Evolutionary conservation across 2,113 vertebrate species (phyloP).

Genomic region (Eudyptes chrysolophus): DNA sequence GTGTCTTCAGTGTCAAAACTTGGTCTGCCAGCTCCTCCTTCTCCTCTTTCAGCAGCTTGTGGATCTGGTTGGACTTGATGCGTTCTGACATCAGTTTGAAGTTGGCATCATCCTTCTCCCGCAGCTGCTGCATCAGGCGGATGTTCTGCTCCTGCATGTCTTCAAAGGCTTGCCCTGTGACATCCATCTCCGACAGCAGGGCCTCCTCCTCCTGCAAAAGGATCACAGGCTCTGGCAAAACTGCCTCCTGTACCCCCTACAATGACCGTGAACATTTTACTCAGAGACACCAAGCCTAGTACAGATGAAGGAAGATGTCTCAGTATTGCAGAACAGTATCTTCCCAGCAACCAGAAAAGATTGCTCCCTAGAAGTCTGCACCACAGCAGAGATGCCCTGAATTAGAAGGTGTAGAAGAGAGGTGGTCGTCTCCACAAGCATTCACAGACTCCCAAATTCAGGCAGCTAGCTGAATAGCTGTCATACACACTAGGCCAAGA

Average conservation of each 20-base stretch:
- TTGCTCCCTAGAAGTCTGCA: neutral
- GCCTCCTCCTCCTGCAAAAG: constrained; percentile 90
- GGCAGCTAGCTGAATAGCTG: neutral
- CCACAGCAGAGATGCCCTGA: neutral
- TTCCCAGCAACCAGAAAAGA: neutral
- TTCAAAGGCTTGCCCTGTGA: constrained; percentile 97
- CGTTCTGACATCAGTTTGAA: constrained; percentile 98
- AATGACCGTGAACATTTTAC: neutral
- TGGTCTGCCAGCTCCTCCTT: constrained; percentile 97
- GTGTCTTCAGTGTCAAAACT: constrained; percentile 92
- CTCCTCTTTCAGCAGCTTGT: constrained; percentile 96
- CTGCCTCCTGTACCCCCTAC: neutral
- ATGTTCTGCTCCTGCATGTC: constrained; percentile 99
- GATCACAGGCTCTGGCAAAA: neutral
- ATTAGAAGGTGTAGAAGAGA: neutral
- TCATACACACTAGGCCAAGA: neutral
- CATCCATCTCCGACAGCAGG: constrained; percentile 96
- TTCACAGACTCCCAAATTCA: neutral
- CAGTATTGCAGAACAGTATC: neutral
- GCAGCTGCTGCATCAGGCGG: constrained; percentile 94
- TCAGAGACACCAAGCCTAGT: neutral
- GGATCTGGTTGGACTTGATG: constrained; percentile 98
- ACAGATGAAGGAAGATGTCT: neutral
- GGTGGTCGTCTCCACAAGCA: neutral
- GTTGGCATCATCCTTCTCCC: constrained; percentile 97